Evolutionary conservation across 1,140 invertebrate species (phyloP).

Genomic region (Drosophila pseudoananassae): DNA sequence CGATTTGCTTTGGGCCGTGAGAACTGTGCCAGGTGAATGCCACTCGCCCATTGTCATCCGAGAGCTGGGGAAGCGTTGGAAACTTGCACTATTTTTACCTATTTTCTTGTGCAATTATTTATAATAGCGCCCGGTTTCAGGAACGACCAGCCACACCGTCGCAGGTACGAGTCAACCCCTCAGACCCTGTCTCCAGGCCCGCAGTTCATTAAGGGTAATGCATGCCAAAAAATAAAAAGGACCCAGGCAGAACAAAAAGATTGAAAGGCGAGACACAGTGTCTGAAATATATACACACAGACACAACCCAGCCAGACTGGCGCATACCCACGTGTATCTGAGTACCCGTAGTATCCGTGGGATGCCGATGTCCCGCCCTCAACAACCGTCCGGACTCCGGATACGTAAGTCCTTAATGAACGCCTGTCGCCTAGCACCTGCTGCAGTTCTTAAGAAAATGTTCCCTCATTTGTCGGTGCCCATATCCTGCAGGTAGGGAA

Average conservation of each 20-base stretch:
- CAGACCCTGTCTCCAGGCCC: constrained; percentile 27
- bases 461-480: constrained; percentile 46
- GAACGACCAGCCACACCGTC: constrained; percentile 27
- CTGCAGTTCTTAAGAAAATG: constrained; percentile 65
- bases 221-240: constrained; percentile 62
- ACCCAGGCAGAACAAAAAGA: constrained; percentile 13
- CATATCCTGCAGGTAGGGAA: constrained; percentile 43
- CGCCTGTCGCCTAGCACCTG: constrained; percentile 56
- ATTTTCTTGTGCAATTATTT: constrained; percentile 81
- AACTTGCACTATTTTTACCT: constrained; percentile 67
- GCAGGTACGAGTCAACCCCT: constrained; percentile 55
- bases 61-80: constrained; percentile 21
- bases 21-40: constrained; percentile 77
- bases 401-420: constrained; percentile 53
- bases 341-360: constrained; percentile 31
- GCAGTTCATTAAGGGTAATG: constrained; percentile 79
- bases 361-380: constrained; percentile 8
- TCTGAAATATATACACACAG: constrained; percentile 37
- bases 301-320: neutral
- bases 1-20: constrained; percentile 42
- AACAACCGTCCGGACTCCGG: neutral
- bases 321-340: constrained; percentile 12
- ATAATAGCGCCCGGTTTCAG: constrained; percentile 67
- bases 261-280: constrained; percentile 59
- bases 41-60: constrained; percentile 46